Evolutionary conservation across 2,797 vertebrate species (phyloP).

Genomic region (Scarus forsteni): DNA sequence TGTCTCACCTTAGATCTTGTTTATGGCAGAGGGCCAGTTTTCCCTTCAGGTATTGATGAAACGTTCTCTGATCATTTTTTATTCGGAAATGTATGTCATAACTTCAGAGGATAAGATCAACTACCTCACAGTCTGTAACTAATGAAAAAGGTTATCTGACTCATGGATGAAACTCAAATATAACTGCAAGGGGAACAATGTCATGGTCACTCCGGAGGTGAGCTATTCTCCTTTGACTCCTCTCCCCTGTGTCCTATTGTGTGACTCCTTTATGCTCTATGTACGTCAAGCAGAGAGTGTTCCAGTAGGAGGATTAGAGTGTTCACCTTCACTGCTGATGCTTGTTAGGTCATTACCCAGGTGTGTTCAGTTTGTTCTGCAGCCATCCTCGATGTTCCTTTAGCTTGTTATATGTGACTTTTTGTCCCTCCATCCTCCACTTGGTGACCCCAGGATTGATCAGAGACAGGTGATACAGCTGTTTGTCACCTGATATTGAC

Average conservation of each 20-base stretch:
- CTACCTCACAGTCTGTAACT: not conserved
- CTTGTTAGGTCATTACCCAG: conserved; percentile 17
- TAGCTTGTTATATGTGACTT: conserved; percentile 18
- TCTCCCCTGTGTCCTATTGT: not conserved
- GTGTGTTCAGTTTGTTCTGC: not conserved
- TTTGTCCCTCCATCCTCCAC: conserved; percentile 22
- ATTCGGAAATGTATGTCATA: conserved; percentile 2
- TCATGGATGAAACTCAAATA: not conserved
- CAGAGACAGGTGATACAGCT: conserved; percentile 8
- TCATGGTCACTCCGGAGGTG: not conserved
- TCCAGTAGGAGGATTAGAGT: not conserved
- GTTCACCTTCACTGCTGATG: conserved; percentile 15
- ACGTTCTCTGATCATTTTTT: conserved; percentile 2
- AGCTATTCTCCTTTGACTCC: not conserved
- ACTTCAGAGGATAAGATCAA: conserved; percentile 1
- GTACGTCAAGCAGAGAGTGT: not conserved
- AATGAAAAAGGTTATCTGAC: not conserved
- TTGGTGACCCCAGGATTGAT: conserved; percentile 25
- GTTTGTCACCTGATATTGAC: conserved; percentile 14
- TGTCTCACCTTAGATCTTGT: not conserved
- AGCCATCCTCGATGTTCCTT: not conserved
- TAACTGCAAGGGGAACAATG: conserved; percentile 1
- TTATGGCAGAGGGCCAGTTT: conserved; percentile 1
- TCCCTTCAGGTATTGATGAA: conserved; percentile 9
- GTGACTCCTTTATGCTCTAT: not conserved